Evolutionary conservation across 1,140 invertebrate species (phyloP).

Genomic region (Ceratosolen fusciceps): DNA sequence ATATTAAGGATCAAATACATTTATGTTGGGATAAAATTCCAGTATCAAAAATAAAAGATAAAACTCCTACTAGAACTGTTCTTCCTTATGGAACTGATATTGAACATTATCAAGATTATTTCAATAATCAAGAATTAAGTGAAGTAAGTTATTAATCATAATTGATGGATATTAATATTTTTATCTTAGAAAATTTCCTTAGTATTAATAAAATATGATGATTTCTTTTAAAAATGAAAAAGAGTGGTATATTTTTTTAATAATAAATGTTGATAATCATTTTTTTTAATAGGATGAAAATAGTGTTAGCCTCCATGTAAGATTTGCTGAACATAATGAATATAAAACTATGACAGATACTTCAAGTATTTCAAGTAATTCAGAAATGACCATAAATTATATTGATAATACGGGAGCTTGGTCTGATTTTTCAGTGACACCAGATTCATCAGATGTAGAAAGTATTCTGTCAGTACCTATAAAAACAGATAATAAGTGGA

Average conservation of each 20-base stretch:
- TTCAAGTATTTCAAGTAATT: slow-evolving; percentile 60
- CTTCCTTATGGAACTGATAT: slow-evolving; percentile 51
- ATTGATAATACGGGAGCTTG: slow-evolving; percentile 56
- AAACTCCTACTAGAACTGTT: slow-evolving; percentile 29
- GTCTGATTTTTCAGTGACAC: slow-evolving; percentile 58
- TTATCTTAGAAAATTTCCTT: not conserved
- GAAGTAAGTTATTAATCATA: slow-evolving; percentile 15
- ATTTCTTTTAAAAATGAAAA: not conserved
- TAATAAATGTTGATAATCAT: slow-evolving; percentile 3
- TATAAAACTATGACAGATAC: slow-evolving; percentile 67
- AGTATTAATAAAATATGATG: not conserved
- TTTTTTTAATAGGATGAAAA: slow-evolving; percentile 41
- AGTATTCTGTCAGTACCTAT: slow-evolving; percentile 27
- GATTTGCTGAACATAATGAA: slow-evolving; percentile 68
- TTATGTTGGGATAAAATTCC: slow-evolving; percentile 37
- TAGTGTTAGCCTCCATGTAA: slow-evolving; percentile 62
- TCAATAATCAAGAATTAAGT: slow-evolving; percentile 28
- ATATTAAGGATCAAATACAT: not conserved
- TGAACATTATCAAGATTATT: slow-evolving; percentile 39
- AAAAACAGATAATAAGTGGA: not conserved
- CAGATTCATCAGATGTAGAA: slow-evolving; percentile 61
- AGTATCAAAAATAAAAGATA: slow-evolving; percentile 36
- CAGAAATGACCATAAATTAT: slow-evolving; percentile 49
- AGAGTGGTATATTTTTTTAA: not conserved
- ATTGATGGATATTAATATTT: not conserved